Evolutionary conservation across 1,140 invertebrate genomes (phyloP).

Genomic region (Trypoxylus dichotomus): DNA sequence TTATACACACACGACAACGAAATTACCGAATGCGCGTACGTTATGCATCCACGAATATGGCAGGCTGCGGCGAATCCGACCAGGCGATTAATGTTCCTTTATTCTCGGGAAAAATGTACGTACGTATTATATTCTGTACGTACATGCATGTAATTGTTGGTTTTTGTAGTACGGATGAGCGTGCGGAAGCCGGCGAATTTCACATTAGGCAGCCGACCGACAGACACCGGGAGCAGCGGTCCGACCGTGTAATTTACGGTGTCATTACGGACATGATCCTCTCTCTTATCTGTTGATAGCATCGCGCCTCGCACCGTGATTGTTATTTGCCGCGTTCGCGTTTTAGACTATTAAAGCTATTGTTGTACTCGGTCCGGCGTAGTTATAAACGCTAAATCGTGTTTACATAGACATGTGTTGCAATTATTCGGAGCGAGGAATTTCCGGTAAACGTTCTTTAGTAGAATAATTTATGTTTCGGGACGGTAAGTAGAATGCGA

Average conservation of each 20-base stretch:
- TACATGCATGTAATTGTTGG: neutral
- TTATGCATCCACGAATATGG: neutral
- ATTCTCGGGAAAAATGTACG: neutral
- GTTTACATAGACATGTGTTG: neutral
- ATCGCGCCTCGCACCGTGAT: neutral
- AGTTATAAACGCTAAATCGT: neutral
- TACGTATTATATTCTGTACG: neutral
- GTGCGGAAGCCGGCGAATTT: neutral
- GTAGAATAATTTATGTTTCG: no score
- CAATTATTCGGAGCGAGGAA: neutral
- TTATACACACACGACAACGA: neutral
- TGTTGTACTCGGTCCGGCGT: neutral
- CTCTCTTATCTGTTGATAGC: neutral
- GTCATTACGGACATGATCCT: neutral
- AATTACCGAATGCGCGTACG: neutral
- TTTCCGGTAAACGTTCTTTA: neutral
- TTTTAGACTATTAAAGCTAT: neutral
- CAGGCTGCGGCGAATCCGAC: neutral
- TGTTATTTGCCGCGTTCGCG: neutral
- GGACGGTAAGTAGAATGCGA: no score
- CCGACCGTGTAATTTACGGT: neutral
- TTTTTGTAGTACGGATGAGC: neutral
- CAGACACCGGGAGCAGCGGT: no score
- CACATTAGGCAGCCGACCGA: neutral
- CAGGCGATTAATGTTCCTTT: neutral